phyloP scores from a whole-genome alignment of 1,140 invertebrate species.

The Drosophila biarmipes region DNA sequence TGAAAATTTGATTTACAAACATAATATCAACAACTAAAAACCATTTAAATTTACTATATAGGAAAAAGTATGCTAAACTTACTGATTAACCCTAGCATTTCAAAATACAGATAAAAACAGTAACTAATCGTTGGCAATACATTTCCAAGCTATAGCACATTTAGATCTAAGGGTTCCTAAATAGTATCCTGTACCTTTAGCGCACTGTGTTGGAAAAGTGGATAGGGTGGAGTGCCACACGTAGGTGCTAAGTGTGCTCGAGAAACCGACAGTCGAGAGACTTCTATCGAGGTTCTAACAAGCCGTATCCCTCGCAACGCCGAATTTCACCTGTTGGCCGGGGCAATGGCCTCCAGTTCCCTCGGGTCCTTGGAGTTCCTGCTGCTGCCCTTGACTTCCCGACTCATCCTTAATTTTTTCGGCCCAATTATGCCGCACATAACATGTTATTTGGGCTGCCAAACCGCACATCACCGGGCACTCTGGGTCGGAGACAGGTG shows the following conservation, averaged over 20 bases:
- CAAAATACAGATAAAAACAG: too few relatives aligned
- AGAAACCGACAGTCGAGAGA: neutral
- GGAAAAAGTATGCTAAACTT: too few relatives aligned
- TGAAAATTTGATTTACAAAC: too few relatives aligned
- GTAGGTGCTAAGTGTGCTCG: conserved; percentile 21
- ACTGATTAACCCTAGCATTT: too few relatives aligned
- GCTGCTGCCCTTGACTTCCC: conserved; percentile 22
- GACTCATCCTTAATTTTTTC: conserved; percentile 9
- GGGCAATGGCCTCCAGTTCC: conserved; percentile 41
- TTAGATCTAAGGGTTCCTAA: neutral
- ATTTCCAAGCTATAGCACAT: too few relatives aligned
- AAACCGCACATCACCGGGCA: conserved; percentile 46
- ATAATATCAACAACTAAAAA: too few relatives aligned
- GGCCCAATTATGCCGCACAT: conserved; percentile 43
- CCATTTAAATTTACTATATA: too few relatives aligned
- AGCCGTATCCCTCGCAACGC: conserved; percentile 51
- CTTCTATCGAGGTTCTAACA: conserved; percentile 45
- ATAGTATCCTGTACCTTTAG: neutral
- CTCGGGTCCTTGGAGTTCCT: neutral
- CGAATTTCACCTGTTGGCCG: conserved; percentile 64
- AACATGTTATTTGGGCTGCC: conserved; percentile 62
- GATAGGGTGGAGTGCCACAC: neutral
- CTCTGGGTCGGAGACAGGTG: conserved; percentile 49
- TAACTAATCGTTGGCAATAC: too few relatives aligned
- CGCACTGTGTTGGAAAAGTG: neutral